Evolutionary conservation across 1,140 invertebrate species (phyloP).

Genomic region (Pachypsylla venusta): DNA sequence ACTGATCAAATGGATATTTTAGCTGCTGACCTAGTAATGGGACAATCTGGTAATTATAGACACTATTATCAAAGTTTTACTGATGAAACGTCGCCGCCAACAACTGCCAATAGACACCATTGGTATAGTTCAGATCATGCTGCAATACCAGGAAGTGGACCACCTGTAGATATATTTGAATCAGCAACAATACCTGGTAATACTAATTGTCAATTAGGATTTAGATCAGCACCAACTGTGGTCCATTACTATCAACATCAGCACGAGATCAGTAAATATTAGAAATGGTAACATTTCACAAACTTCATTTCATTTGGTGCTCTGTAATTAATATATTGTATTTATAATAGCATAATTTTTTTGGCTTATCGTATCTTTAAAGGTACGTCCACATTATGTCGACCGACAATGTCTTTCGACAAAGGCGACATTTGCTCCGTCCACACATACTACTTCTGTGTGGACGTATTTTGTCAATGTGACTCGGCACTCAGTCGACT

Average conservation of each 20-base stretch:
- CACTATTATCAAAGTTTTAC: not conserved
- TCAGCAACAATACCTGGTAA: not conserved
- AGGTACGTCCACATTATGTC: too few relatives aligned
- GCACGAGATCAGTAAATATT: conserved; percentile 3
- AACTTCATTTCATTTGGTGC: too few relatives aligned
- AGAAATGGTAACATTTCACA: too few relatives aligned
- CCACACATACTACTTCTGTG: too few relatives aligned
- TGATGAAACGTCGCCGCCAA: not conserved
- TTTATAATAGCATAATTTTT: too few relatives aligned
- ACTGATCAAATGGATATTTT: not conserved
- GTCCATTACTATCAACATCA: conserved; percentile 7
- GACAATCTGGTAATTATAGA: not conserved
- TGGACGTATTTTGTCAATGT: too few relatives aligned
- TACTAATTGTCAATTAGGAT: conserved; percentile 2
- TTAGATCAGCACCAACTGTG: not conserved
- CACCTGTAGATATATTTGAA: not conserved
- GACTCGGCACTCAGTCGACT: too few relatives aligned
- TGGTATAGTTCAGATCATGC: conserved; percentile 5
- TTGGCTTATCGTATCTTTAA: too few relatives aligned
- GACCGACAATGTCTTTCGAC: too few relatives aligned
- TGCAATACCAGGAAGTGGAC: not conserved
- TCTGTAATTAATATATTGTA: too few relatives aligned
- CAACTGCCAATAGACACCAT: not conserved
- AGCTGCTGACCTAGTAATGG: not conserved
- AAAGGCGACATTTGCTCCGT: too few relatives aligned